Conservation (phyloP, 2,113 vertebrate genomes). For the Xiphophorus hellerii region DNA sequence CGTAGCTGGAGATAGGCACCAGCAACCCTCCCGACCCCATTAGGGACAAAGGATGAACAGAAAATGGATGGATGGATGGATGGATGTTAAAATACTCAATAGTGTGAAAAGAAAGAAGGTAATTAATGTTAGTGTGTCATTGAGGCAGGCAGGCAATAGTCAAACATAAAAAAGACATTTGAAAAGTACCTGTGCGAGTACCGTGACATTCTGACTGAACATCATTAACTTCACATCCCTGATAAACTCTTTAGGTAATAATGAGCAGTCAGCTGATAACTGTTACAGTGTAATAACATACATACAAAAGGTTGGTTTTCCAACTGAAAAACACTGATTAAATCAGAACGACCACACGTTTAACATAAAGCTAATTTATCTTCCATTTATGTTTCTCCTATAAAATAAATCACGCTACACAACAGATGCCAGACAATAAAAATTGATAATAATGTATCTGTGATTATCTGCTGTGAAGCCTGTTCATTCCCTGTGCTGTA, state of each 20-base stretch:
- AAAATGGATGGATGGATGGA: no score
- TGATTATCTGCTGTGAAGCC: no score
- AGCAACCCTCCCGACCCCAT: no score
- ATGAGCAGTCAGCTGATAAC: conserved; percentile 35
- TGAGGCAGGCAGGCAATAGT: not conserved
- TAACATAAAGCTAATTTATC: conserved; percentile 28
- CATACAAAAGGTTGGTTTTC: conserved; percentile 58
- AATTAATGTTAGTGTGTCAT: conserved; percentile 3
- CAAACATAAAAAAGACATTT: conserved; percentile 5
- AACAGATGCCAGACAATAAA: not conserved
- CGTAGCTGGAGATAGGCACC: no score
- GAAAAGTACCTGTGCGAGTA: not conserved
- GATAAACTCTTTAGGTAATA: conserved; percentile 56
- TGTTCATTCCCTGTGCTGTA: no score
- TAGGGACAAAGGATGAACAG: no score
- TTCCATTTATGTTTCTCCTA: no score
- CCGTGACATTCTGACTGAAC: conserved; percentile 15
- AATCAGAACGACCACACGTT: conserved; percentile 16
- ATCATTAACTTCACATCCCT: conserved; percentile 49
- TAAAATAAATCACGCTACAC: conserved; percentile 7
- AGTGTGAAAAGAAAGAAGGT: not conserved
- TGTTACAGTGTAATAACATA: conserved; percentile 50
- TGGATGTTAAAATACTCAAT: conserved; percentile 7
- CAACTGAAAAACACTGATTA: conserved; percentile 45
- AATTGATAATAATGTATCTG: no score